Base-by-base conservation (phyloP, 2,113 vertebrate species). In the Pachypanchax playfairii region DNA sequence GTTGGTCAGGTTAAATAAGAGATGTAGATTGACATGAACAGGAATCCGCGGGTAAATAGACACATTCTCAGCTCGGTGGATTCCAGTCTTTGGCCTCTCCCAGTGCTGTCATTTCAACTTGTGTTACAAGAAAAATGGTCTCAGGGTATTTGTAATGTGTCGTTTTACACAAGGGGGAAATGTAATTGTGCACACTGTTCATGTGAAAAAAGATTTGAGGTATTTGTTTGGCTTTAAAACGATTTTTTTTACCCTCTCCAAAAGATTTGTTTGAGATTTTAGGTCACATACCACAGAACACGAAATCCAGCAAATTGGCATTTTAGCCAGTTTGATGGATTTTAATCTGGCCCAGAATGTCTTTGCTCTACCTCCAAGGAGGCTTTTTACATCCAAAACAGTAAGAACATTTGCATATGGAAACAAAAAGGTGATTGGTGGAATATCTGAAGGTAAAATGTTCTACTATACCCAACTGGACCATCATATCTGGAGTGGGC, bases 1-100 rank as follows among this genome's bases (percentile, higher is more conserved):
- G 63, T 52, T 21, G 17, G 65, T 79, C 78, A 68, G 79, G 66
- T 77, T 84, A 56, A 80, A 82, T 73, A 82, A 73, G 77, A 85
- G 33, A 87, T 85, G 59, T 41, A 83, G 79, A 85, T 65, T 78
- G 83, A 87, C 80, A 80, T 55, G 9, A 65, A 70, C 69, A 63
- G 60, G 41, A 22, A 65, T 73, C 22, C 36, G 52, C 42, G 52
- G 62, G 43, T 75, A 79, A 73, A 84, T 49, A 84, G 74, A 82
- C 75, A 70, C 62, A 73, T 58, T 69, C 56, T 68, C 39, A 21
- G 63, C 55, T 77, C 74, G 28, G 41, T 43, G 55, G 52, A 56
- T 28, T 63, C 24, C 33, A 44, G 46, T 49, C 63, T 41, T 36
- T 55, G 74, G 53, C 50, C 57, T 55, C 31, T 59, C 24, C 39